These are phyloP conservation scores for Cheilosia pagana DNA, from an alignment of 2,888 invertebrate species.

Conservation along the genomic window DNA sequence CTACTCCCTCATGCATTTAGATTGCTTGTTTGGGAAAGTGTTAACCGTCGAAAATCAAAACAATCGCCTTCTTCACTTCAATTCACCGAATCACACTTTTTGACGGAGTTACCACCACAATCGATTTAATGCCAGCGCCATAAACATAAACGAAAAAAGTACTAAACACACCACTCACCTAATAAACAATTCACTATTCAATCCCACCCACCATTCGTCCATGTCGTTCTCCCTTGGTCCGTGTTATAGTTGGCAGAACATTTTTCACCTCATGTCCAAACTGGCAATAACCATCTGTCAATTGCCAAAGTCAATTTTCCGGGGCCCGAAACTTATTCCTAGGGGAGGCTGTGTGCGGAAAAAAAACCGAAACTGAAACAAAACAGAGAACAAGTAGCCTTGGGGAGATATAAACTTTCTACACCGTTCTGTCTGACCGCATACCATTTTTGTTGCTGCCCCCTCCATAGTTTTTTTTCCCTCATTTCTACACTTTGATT, in stretches of 20 bases:
- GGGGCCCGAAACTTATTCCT: conserved; percentile 48
- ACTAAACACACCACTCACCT: conserved; percentile 56
- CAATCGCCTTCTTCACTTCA: conserved; percentile 26
- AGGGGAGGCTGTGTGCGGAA: neutral
- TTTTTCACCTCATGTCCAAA: conserved; percentile 72
- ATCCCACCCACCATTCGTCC: conserved; percentile 22
- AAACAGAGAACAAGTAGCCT: conserved; percentile 27
- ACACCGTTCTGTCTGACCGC: conserved; percentile 44
- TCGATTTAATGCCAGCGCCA: conserved; percentile 45
- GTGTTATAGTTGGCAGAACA: conserved; percentile 56
- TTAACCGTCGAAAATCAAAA: neutral
- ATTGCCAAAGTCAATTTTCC: conserved; percentile 70
- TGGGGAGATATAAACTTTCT: conserved; percentile 53
- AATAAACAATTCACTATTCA: conserved; percentile 64
- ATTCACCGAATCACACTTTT: conserved; percentile 17
- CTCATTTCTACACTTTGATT: conserved; percentile 37
- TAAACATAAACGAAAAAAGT: neutral
- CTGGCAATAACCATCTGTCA: conserved; percentile 74
- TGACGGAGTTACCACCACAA: conserved; percentile 40
- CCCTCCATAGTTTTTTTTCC: neutral
- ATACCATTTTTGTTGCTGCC: conserved; percentile 19
- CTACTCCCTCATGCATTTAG: too few species aligned
- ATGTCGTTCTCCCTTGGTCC: conserved; percentile 32
- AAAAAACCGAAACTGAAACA: conserved; percentile 30
- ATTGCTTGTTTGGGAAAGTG: too few species aligned